phyloP scores from a whole-genome alignment of 2,113 vertebrate genomes.

The Nycticorax nycticorax region DNA sequence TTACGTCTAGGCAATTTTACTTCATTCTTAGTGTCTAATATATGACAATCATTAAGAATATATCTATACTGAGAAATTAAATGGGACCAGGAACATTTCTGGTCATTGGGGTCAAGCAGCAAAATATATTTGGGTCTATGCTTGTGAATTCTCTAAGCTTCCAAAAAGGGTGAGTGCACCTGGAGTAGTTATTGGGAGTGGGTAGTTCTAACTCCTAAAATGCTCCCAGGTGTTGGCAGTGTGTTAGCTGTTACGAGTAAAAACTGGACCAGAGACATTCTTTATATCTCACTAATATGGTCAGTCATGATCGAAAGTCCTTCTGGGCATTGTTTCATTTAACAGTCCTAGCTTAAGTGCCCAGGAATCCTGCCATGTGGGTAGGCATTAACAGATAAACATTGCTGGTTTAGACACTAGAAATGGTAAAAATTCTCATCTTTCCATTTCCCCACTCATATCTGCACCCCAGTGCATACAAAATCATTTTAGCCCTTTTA shows the following conservation, averaged over 20 bases:
- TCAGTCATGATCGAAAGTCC: not conserved
- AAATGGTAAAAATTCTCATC: slow-evolving; percentile 45
- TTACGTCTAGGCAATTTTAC: not conserved
- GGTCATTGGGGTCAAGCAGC: not conserved
- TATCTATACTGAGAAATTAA: slow-evolving; percentile 20
- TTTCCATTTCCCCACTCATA: not conserved
- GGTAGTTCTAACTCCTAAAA: not conserved
- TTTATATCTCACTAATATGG: not conserved
- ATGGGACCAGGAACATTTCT: not conserved
- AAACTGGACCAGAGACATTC: not conserved
- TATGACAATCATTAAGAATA: slow-evolving; percentile 38
- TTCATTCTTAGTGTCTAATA: slow-evolving; percentile 42
- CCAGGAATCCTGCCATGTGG: not conserved
- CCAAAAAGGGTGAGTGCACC: not conserved
- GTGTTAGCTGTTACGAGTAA: not conserved
- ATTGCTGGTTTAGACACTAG: not conserved
- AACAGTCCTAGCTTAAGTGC: not conserved
- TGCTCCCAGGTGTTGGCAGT: not conserved
- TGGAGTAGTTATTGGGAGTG: not conserved
- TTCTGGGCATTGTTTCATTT: not conserved
- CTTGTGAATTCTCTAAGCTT: not conserved
- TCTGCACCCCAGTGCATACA: not conserved
- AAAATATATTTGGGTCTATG: slow-evolving; percentile 2
- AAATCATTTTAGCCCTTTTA: slow-evolving; percentile 21
- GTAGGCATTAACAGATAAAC: not conserved